A percentile compares a stretch with the other conserved stretches of the same genome.
These are phyloP conservation scores for Smutsia temminckii DNA, from an alignment of 2,797 vertebrate species.

Conservation along the genomic window DNA sequence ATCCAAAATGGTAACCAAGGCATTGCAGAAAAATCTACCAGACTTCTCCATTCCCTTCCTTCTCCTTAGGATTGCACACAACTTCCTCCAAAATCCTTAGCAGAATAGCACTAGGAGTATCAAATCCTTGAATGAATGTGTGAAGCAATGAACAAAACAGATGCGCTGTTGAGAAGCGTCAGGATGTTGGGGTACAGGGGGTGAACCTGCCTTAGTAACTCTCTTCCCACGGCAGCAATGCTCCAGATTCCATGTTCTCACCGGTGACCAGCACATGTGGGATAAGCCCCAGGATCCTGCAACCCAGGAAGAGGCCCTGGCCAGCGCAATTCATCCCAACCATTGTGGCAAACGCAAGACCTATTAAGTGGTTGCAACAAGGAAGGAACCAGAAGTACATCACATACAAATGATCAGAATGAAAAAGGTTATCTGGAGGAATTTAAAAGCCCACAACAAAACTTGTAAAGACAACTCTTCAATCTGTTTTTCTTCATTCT, in stretches of 20 bases:
- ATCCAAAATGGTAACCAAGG: not conserved
- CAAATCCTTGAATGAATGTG: not conserved
- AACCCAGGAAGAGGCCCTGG: not conserved
- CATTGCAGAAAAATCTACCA: not conserved
- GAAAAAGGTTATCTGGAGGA: not conserved
- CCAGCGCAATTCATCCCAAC: not conserved
- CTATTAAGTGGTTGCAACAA: not conserved
- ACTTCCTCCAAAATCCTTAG: not conserved
- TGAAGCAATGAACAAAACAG: not conserved
- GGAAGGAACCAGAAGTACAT: not conserved
- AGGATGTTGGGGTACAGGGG: not conserved
- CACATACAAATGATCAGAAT: not conserved
- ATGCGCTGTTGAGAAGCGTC: not conserved
- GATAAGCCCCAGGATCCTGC: rapidly evolving
- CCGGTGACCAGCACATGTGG: not conserved
- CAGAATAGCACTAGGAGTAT: no score
- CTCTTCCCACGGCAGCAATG: not conserved
- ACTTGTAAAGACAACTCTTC: not conserved
- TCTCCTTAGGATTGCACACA: not conserved
- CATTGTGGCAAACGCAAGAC: not conserved
- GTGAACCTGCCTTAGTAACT: rapidly evolving
- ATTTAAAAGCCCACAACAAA: not conserved
- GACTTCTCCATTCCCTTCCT: not conserved
- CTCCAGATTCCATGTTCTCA: rapidly evolving
- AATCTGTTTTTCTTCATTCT: not conserved